Percentiles rank a stretch among this genome's conserved stretches.
Conservation (phyloP, 2,888 invertebrate species). For the Drosophila subquinaria region DNA sequence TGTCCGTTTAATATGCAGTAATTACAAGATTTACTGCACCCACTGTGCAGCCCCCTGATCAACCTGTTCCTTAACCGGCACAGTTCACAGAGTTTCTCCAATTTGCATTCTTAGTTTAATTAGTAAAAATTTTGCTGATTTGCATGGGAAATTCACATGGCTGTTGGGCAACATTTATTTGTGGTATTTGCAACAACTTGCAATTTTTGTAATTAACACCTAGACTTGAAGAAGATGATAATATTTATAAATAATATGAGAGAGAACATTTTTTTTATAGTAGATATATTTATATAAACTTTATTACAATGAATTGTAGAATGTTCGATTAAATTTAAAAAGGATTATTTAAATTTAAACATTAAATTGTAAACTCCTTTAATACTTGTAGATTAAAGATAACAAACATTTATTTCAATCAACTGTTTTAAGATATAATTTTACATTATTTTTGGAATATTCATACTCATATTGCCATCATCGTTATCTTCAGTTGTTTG, state of each 20-base stretch:
- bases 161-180: constrained; percentile 17
- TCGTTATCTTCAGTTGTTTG: not conserved
- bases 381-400: too few species aligned
- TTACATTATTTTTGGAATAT: not conserved
- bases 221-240: not conserved
- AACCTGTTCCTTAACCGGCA: constrained; percentile 30
- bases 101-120: constrained; percentile 57
- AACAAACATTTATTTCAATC: too few species aligned
- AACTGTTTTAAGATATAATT: too few species aligned
- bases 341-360: too few species aligned
- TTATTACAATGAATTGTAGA: too few species aligned
- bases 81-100: constrained; percentile 42
- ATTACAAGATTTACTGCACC: constrained; percentile 5
- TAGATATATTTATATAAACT: not conserved
- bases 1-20: constrained; percentile 34
- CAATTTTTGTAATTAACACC: constrained; percentile 51
- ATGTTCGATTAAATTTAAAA: too few species aligned
- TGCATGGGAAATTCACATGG: constrained; percentile 65
- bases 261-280: not conserved
- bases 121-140: constrained; percentile 47
- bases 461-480: not conserved
- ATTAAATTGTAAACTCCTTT: too few species aligned
- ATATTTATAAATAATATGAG: not conserved
- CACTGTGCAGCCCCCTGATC: constrained; percentile 10
- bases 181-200: constrained; percentile 20